A percentile compares a stretch with the other conserved stretches of the same genome.
phyloP scores from a whole-genome alignment of 1,140 invertebrate genomes.

The Drosophila setifemur region DNA sequence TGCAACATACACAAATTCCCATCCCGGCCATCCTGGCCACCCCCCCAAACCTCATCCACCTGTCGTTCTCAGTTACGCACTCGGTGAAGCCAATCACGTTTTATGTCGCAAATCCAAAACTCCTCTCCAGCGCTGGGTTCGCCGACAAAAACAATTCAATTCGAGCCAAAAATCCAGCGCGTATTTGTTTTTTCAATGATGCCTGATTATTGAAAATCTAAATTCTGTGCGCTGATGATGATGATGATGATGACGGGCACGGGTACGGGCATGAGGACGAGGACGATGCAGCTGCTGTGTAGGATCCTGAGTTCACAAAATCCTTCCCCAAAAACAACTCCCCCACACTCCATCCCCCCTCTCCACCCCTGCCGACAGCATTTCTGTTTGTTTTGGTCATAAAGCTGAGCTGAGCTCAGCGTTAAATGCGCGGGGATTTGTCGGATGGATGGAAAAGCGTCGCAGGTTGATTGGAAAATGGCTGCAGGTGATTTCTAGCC shows the following conservation, averaged over 20 bases:
- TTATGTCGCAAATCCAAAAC: conserved; percentile 56
- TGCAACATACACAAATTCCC: conserved; percentile 21
- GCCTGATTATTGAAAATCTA: conserved; percentile 80
- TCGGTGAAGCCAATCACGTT: conserved; percentile 70
- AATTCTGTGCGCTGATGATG: conserved; percentile 53
- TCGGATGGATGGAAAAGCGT: conserved; percentile 38
- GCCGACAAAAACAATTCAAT: conserved; percentile 53
- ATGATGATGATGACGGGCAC: conserved; percentile 21
- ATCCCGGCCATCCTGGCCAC: too few species aligned
- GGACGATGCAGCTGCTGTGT: conserved; percentile 38
- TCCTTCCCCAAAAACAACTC: too few species aligned
- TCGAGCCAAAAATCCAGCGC: conserved; percentile 64
- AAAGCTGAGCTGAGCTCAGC: conserved; percentile 63
- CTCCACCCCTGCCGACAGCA: background rate
- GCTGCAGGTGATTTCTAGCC: conserved; percentile 71
- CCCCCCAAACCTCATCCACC: conserved; percentile 8
- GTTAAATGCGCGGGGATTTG: conserved; percentile 52
- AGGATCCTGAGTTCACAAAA: background rate
- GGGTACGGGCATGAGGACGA: conserved; percentile 21
- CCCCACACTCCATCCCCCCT: background rate
- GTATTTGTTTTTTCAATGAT: conserved; percentile 80
- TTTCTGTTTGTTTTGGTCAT: conserved; percentile 55
- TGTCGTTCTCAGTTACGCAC: conserved; percentile 53
- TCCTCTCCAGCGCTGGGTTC: conserved; percentile 3
- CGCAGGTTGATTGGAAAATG: conserved; percentile 72